Evolutionary conservation across 2,113 vertebrate species (phyloP), one percentile per base, ranked within the genome.

Genomic region (Halcyon senegalensis): DNA sequence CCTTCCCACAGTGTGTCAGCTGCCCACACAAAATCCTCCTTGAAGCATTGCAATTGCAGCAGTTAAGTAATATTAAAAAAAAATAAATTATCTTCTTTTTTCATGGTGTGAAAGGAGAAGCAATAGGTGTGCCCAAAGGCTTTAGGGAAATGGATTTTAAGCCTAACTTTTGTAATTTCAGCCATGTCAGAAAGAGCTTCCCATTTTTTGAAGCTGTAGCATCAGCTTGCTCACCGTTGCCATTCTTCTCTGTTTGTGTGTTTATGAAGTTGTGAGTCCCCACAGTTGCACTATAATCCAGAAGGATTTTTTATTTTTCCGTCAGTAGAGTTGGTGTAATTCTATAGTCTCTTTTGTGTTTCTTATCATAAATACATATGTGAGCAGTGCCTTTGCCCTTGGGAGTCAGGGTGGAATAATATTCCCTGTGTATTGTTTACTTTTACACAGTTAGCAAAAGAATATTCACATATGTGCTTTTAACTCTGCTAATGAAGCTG

Each of bases 401-500:
- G 18, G 50, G 24, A 96, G 64, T 90, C 94, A 82, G 63, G 81
- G 4, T 9, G 64, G 16, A 58, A 68, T 78, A 92, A 16, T 33
- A 88, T 82, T 94, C 91, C 69, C 63, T 77, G 17, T 62, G 24
- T 76, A 48, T 60, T 92, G 28, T 80, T 93, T 95, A 75, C 60
- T 91, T 82, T 66, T 66, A 94, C 17, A 50, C 8, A 75, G 55
- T 87, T 89, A 87, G 41, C 41, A 81, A 84, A 93, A 69, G 20
- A 92, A 13, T 23, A 58, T 78, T 92, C 87, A 48, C 75, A 84
- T 95, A 93, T 16, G 59, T 91, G 89, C 69, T 95, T 97, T 97
- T 96, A 97, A 96, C 69, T 93, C 84, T 89, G 30, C 68, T 96
- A 96, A 92, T 93, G 56, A 90, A 77, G 39, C 66, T 87, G 41